Evolutionary conservation across 64 coral and sea anemone genomes (phyloP), one percentile per base, ranked within the genome.

Genomic region (Pachyseris speciosa): DNA sequence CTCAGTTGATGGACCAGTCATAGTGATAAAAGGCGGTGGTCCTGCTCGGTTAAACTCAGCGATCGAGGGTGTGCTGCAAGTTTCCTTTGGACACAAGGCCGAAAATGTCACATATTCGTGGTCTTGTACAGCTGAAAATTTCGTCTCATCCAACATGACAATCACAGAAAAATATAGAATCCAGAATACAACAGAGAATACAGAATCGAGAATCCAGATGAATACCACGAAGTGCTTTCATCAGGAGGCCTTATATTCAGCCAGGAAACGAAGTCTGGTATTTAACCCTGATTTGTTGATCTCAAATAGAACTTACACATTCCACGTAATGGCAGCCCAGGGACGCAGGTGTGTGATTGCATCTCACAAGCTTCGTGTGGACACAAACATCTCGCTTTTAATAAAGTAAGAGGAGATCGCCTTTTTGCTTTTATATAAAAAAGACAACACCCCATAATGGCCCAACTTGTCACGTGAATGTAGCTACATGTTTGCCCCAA

Each of bases 331-430:
- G 4, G 90, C 80, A 60, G 26, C 27, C 42, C 83, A 75, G 66
- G 91, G 39, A 36, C 78, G 8, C 41, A 83, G 78, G 86, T 38
- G 6, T 87, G 86, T 31, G 38, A 69, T 36, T 24, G 32, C 33
- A 39, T 63, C 22, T 22, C 94, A 85, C 86, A 93, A 42, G 60
- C 24, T 96, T 11, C 67, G 58, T 25, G 71, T 93, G 0, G 84
- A 93, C 30, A 93, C 86, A n/a, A 83, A 91, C 41, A 48, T 96
- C 3, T 88, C 91, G 26, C 53, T 96, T n/a, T 73, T 85, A 15
- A 86, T 96, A 64, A 92, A 58, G 94, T 96, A 92, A 92, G 83
- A 29, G n/a, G n/a, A n/a, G n/a, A n/a, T n/a, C n/a, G n/a, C n/a
- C n/a, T n/a, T n/a, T n/a, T n/a, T n/a, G n/a, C n/a, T n/a, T n/a